Evolutionary conservation across 2,888 invertebrate species (phyloP).

Genomic region (Anodontia alba): DNA sequence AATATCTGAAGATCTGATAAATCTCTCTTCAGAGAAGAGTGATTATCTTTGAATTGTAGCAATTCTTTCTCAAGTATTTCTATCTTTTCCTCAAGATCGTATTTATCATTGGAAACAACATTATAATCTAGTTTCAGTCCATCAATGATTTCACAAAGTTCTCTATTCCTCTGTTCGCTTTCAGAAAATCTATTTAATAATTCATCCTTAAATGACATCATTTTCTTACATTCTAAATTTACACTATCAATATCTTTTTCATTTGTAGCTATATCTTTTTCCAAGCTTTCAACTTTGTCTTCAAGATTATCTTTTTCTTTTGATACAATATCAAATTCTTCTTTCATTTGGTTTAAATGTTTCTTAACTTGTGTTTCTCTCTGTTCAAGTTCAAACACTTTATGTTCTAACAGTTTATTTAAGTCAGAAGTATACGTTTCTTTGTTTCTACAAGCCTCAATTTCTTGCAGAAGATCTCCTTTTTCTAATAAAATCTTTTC

Average conservation of each 20-base stretch:
- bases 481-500: slow-evolving; percentile 33
- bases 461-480: slow-evolving; percentile 28
- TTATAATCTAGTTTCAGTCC: slow-evolving; percentile 46
- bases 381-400: slow-evolving; percentile 56
- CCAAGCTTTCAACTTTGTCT: slow-evolving; percentile 36
- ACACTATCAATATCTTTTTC: slow-evolving; percentile 34
- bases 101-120: slow-evolving; percentile 46
- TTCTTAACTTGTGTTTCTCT: slow-evolving; percentile 32
- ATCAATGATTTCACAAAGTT: slow-evolving; percentile 29
- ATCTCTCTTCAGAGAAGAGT: neutral
- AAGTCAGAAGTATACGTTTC: slow-evolving; percentile 28
- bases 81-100: slow-evolving; percentile 50
- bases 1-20: neutral
- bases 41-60: slow-evolving; percentile 21
- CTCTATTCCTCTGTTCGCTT: slow-evolving; percentile 31
- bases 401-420: slow-evolving; percentile 52
- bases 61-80: slow-evolving; percentile 44
- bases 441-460: slow-evolving; percentile 29
- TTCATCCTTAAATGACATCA: slow-evolving; percentile 37
- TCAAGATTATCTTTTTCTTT: slow-evolving; percentile 53
- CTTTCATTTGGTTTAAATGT: slow-evolving; percentile 48
- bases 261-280: slow-evolving; percentile 36
- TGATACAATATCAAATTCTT: slow-evolving; percentile 46
- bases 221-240: slow-evolving; percentile 24
- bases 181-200: slow-evolving; percentile 19